Conservation (phyloP, 2,797 vertebrate species). For the Crenuchus spilurus region DNA sequence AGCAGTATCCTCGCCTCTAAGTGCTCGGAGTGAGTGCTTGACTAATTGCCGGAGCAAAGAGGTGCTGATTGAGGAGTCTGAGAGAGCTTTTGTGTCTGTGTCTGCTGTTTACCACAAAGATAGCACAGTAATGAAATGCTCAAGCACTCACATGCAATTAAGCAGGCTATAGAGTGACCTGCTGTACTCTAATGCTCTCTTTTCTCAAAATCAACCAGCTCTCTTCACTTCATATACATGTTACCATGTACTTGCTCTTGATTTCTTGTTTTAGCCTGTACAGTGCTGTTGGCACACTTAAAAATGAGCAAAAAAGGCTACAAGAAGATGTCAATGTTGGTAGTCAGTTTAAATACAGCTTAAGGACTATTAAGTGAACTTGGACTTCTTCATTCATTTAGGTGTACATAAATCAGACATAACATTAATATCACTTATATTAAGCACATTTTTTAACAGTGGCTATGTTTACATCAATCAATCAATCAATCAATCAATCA, state of each 20-base stretch:
- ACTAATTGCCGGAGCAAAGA: constrained; percentile 46
- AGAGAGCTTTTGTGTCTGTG: constrained; percentile 47
- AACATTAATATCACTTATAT: no score
- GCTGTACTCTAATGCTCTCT: constrained; percentile 24
- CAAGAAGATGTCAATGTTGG: no score
- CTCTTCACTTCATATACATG: background rate
- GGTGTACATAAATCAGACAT: no score
- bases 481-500: no score
- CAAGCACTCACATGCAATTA: constrained; percentile 52
- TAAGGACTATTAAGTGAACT: no score
- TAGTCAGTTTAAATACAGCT: no score
- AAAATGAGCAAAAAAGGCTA: no score
- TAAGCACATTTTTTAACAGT: no score
- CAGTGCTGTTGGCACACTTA: no score
- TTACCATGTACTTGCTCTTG: background rate
- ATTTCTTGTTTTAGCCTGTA: background rate
- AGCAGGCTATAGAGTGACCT: constrained; percentile 34
- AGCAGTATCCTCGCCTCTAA: constrained; percentile 28
- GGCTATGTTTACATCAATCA: no score
- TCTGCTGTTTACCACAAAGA: constrained; percentile 51
- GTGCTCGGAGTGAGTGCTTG: constrained; percentile 22
- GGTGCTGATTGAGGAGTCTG: constrained; percentile 44
- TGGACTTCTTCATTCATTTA: no score
- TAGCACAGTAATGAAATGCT: constrained; percentile 50
- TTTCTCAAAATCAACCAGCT: background rate